Base-by-base conservation (phyloP, 2,797 vertebrate genomes). In the Morus bassanus region DNA sequence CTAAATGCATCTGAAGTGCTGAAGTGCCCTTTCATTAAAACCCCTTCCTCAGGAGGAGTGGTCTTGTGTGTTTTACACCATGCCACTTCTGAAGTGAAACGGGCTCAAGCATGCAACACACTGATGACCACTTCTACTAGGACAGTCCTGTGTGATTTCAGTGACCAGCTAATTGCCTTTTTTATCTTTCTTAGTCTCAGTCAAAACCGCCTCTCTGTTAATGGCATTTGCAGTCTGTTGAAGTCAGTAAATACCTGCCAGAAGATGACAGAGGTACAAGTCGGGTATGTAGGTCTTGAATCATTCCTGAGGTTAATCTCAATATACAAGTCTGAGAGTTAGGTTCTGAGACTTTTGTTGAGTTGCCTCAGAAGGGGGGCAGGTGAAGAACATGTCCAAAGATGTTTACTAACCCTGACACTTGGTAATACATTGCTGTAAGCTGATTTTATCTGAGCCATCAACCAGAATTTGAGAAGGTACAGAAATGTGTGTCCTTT, bases 251-350 rank as follows among this genome's bases (percentile, higher is more conserved):
- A 95, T 8, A n/a, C 50, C 1, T 98, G 97, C 94, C 89, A 64
- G 73, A 84, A 92, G 57, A 93, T 98, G 77, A 27, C 48, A 30
- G 97, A 98, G 75, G 92, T 99, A 18, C 88, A 96, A 39, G 90
- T 98, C 98, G 99, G 98, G 99, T 99, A 96, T 48, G 82, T 78
- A 17, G 25, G 12, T 39, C 67, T 45, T 35, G 67, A 79, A 5
- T 60, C 5, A 17, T 46, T 67, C 30, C 56, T 46, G 41, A 31
- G 15, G 27, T 57, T 63, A 72, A 75, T 43, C n/a, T 41, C 27
- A 54, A 15, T 18, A 5, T 8, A 5, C 13, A 41, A 37, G 3
- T 18, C 31, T 74, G 56, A 69, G 31, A 70, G 16, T 37, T 30
- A 6, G 3, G 2, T 43, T 59, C 75, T 85, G 82, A 50, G 61